phyloP scores from a whole-genome alignment of 1,140 invertebrate species.

The Drosophila oshimai region DNA sequence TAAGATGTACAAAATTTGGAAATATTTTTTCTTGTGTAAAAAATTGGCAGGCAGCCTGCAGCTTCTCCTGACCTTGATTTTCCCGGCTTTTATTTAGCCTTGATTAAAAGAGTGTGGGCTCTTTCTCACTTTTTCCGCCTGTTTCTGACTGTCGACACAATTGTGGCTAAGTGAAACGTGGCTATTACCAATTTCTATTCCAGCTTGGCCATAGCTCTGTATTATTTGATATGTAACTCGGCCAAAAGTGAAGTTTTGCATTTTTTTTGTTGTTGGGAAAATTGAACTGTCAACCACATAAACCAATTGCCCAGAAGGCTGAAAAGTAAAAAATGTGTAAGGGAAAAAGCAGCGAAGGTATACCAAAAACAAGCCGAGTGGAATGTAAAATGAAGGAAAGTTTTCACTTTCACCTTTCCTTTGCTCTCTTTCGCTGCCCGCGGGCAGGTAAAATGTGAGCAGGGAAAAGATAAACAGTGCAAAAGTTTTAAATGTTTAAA shows the following conservation, averaged over 20 bases:
- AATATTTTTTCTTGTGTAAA: no score
- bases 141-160: not conserved
- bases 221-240: no score
- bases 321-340: conserved; percentile 10
- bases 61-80: no score
- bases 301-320: conserved; percentile 57
- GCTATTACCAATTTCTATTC: not conserved
- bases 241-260: not conserved
- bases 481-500: conserved; percentile 30
- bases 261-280: conserved; percentile 20
- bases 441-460: conserved; percentile 3
- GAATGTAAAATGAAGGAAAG: conserved; percentile 38
- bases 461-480: conserved; percentile 9
- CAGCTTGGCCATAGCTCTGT: not conserved
- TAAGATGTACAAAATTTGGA: no score
- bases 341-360: not conserved
- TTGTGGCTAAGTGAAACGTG: not conserved
- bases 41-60: no score
- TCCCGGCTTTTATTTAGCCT: not conserved
- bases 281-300: conserved; percentile 68
- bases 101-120: not conserved
- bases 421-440: not conserved
- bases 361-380: not conserved
- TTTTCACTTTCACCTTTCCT: conserved; percentile 26
- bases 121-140: not conserved